Evolutionary conservation across 2,797 vertebrate genomes (phyloP).

Genomic region (Darevskia nairensis): DNA sequence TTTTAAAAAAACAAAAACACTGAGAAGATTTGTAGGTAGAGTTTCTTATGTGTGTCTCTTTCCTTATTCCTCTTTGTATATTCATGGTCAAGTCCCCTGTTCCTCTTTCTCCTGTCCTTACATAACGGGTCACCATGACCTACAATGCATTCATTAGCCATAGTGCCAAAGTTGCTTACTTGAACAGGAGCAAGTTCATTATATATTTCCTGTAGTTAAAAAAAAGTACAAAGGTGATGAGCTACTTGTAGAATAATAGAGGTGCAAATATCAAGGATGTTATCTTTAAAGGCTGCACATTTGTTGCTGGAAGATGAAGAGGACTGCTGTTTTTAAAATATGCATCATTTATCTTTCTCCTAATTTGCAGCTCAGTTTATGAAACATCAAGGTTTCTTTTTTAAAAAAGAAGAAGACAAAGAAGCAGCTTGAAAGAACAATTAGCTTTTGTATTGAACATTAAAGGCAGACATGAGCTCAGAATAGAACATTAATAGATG

Average conservation of each 20-base stretch:
- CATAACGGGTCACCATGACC: background rate
- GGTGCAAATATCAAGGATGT: constrained; percentile 54
- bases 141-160: constrained; percentile 19
- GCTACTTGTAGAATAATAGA: constrained; percentile 36
- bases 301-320: constrained; percentile 54
- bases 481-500: constrained; percentile 58
- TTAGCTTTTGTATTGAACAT: constrained; percentile 62
- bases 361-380: constrained; percentile 64
- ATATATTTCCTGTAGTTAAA: background rate
- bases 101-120: background rate
- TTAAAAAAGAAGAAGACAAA: constrained; percentile 38
- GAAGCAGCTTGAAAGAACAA: constrained; percentile 58
- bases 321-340: constrained; percentile 25
- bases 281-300: constrained; percentile 44
- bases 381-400: constrained; percentile 50
- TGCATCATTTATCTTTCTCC: constrained; percentile 55
- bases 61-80: background rate
- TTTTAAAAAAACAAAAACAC: background rate
- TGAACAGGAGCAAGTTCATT: constrained; percentile 47
- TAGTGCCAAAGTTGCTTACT: background rate
- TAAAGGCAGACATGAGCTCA: constrained; percentile 50
- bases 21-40: accelerated
- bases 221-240: constrained; percentile 11
- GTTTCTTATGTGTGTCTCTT: background rate
- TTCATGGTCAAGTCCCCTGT: background rate